Evolutionary conservation across 2,888 invertebrate genomes (phyloP).

Genomic region (Geophilus truncorum): DNA sequence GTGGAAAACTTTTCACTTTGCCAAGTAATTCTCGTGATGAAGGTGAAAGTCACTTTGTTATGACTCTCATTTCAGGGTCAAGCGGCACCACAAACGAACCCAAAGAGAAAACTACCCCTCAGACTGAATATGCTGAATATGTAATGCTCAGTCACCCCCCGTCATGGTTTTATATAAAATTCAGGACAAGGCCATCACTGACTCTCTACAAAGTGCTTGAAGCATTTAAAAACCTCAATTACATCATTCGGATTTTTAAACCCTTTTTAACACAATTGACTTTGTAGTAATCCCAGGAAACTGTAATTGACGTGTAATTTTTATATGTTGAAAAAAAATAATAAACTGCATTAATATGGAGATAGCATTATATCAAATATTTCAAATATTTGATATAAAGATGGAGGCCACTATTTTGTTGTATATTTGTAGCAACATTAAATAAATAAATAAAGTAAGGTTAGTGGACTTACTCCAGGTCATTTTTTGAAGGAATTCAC

Average conservation of each 20-base stretch:
- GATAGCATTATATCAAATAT: too few species aligned
- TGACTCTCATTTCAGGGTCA: not conserved
- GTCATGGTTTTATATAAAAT: not conserved
- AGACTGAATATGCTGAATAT: not conserved
- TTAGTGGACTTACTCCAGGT: not conserved
- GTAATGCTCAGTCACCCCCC: not conserved
- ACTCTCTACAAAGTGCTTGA: not conserved
- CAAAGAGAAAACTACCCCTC: not conserved
- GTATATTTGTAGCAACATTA: not conserved
- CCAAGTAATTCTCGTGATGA: too few species aligned
- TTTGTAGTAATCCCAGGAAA: too few species aligned
- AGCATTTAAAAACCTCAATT: not conserved
- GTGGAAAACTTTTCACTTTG: too few species aligned
- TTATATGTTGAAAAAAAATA: too few species aligned
- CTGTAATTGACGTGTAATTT: too few species aligned
- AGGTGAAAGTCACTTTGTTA: not conserved
- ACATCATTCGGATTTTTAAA: not conserved
- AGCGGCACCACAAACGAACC: not conserved
- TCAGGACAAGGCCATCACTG: not conserved
- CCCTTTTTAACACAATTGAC: too few species aligned
- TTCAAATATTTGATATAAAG: too few species aligned
- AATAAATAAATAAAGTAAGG: not conserved
- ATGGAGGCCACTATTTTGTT: not conserved
- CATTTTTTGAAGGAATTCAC: not conserved
- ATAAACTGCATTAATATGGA: too few species aligned